Evolutionary conservation across 2,888 invertebrate genomes (phyloP), one percentile per base, ranked within the genome.

Genomic region (Clanis bilineata): DNA sequence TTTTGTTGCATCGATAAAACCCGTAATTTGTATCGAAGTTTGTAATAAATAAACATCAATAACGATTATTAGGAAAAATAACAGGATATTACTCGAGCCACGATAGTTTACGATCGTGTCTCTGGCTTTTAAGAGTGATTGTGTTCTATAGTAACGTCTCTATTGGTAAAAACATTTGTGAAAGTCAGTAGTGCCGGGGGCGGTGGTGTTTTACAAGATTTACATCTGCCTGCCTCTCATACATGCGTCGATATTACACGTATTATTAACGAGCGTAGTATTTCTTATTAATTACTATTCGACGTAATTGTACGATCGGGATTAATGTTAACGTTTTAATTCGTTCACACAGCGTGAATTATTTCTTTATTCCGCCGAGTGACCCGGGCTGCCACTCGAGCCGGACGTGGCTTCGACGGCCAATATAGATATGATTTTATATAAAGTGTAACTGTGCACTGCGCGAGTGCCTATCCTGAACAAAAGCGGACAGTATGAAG

Each of bases 21-120:
- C 90, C 90, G 84, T 92, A 92, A 92, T 92, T 92, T 92, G 88
- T 80, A 81, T 76, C 85, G 80, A 83, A 81, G 82, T 81, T 88
- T 85, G 88, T 90, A 90, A 92, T 92, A 92, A 92, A 92, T 92
- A 92, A 92, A 91, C 90, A 90, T 85, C 90, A 91, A 91, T 92
- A 91, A 91, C 87, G 87, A 91, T 91, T 90, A 91, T 92, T 92
- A 91, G 80, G 85, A 87, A 86, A 90, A 90, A 90, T 90, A 90
- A 91, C 88, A 90, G 90, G 90, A 90, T 90, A 91, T 91, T 90
- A 91, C 82, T 77, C 71, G 79, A 74, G 80, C 74, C 72, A 70
- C 72, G 78, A 82, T 84, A 81, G 80, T 89, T 87, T 88, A 88
- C 83, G 83, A 74, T 77, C 76, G 83, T 83, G 85, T 89, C 82